A percentile compares a stretch with the other conserved stretches of the same genome.
Conservation (phyloP, 2,797 vertebrate species). For the Mormyrops boulengeri region DNA sequence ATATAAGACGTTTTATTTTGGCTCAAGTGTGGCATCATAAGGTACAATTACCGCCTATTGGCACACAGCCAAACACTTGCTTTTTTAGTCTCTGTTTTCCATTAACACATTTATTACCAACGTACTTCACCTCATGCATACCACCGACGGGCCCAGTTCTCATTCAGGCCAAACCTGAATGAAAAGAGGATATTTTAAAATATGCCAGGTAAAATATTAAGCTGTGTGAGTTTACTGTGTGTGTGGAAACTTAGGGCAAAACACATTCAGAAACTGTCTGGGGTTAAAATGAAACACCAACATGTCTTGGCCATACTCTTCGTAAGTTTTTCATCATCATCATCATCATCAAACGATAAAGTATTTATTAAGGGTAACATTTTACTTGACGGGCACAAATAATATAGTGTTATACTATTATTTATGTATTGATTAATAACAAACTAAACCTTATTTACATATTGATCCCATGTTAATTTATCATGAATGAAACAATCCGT, state of each 20-base stretch:
- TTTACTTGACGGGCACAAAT: not conserved
- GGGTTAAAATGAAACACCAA: not conserved
- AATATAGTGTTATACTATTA: not conserved
- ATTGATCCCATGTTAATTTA: not conserved
- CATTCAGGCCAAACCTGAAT: not conserved
- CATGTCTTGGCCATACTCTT: not conserved
- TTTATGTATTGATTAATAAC: not conserved
- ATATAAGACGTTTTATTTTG: not conserved
- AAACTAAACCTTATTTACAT: not conserved
- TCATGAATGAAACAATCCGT: not conserved
- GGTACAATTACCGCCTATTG: not conserved
- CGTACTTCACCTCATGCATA: not conserved
- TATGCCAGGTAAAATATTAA: not conserved
- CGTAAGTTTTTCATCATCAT: not conserved
- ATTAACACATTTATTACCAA: not conserved
- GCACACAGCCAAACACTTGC: not conserved
- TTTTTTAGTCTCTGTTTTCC: not conserved
- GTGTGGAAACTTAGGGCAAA: not conserved
- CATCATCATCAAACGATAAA: not conserved
- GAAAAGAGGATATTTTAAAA: not conserved
- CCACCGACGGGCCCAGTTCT: not conserved
- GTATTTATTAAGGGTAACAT: not conserved
- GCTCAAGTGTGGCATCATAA: constrained; percentile 1
- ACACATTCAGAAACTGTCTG: not conserved
- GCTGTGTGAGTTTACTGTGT: not conserved